Evolutionary conservation across 2,113 vertebrate species (phyloP), one percentile per base, ranked within the genome.

Genomic region (Notothenia coriiceps): DNA sequence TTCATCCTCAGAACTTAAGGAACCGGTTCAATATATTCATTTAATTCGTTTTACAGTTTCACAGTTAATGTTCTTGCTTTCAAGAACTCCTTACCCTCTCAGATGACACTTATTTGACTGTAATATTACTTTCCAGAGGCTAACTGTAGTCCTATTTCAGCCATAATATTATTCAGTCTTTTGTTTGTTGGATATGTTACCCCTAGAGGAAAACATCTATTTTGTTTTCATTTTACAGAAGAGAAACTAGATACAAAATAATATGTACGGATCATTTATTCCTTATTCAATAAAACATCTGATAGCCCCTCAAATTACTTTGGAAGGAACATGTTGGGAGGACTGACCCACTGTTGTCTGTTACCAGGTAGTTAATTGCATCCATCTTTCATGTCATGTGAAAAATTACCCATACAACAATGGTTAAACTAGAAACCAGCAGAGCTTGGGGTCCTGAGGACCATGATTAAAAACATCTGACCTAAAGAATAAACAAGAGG

Each of bases 401-500:
- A 69, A 86, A 68, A 90, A 70, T 62, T 59, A 59, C 51, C 29
- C 15, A 10, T 44, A 46, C 66, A 59, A 81, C 89, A 88, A 80
- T 88, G 67, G 64, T 43, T 87, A 49, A 87, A 84, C 77, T 87
- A 66, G 70, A 84, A 75, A 73, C 74, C 83, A 83, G 83, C 74
- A 82, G 83, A 62, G 63, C 79, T 59, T 63, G 60, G 64, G 76
- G 75, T 89, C 89, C 74, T 0, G 40, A 71, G 72, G 61, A 86
- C 40, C 70, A 18, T 78, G 85, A 89, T 88, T 82, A 79, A 90
- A 29, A 84, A 81, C 66, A 18, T 82, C 74, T 86, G 85, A 85
- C 88, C 86, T 64, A 76, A 77, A 88, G 83, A 89, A 84, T 89
- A 91, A 88, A 89, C 80, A 89, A 46, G 61, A 84, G 77, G 77